phyloP scores from a whole-genome alignment of 2,888 invertebrate genomes.

The Dendrolimus pini region DNA sequence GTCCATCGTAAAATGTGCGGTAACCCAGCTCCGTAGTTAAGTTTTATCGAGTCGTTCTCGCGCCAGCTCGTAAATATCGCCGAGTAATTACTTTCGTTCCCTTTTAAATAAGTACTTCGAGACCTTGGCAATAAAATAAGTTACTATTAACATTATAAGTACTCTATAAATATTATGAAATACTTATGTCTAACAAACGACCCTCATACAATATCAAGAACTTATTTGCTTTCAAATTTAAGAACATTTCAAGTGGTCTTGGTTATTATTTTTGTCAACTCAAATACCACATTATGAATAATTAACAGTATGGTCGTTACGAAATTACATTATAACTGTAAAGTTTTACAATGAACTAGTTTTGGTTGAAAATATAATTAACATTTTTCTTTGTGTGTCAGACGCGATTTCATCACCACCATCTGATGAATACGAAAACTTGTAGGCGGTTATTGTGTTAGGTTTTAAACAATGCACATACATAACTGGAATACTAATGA shows the following conservation, averaged over 20 bases:
- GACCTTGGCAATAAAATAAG: constrained; percentile 43
- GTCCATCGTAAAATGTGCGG: constrained; percentile 55
- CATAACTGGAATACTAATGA: constrained; percentile 55
- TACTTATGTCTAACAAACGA: too few species aligned
- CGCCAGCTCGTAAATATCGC: constrained; percentile 65
- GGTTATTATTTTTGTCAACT: too few species aligned
- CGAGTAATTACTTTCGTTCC: constrained; percentile 67
- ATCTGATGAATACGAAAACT: constrained; percentile 44
- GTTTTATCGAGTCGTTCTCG: constrained; percentile 68
- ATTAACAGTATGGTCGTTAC: too few species aligned
- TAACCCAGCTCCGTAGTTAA: constrained; percentile 40
- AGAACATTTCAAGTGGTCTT: too few species aligned
- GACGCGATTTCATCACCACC: constrained; percentile 48
- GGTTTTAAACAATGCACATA: constrained; percentile 48
- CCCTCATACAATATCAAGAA: too few species aligned
- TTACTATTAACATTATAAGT: constrained; percentile 6
- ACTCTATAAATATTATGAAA: background rate
- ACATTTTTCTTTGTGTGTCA: constrained; percentile 39
- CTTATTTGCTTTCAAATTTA: too few species aligned
- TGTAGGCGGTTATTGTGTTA: constrained; percentile 56
- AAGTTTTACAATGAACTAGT: constrained; percentile 12
- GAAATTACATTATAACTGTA: background rate
- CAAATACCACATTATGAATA: too few species aligned
- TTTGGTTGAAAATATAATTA: constrained; percentile 39
- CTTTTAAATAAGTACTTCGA: constrained; percentile 45